phyloP scores from a whole-genome alignment of 2,113 vertebrate genomes.

The Ceratotherium simum region DNA sequence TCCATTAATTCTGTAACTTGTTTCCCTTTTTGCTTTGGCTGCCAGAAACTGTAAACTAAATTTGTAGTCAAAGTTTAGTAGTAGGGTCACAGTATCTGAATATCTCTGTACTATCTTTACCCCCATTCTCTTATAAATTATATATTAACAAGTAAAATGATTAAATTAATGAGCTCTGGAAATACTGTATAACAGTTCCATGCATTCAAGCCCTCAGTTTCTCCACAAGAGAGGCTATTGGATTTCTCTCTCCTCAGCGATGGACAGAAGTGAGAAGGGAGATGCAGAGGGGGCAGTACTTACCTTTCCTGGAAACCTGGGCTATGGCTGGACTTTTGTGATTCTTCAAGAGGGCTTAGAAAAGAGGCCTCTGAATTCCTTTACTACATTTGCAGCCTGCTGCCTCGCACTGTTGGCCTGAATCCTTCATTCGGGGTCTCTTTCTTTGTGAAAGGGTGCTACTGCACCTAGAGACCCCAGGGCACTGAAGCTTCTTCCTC shows the following conservation, averaged over 20 bases:
- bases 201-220: neutral
- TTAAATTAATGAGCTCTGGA: neutral
- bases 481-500: neutral
- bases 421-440: neutral
- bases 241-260: neutral
- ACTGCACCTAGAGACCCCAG: neutral
- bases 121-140: neutral
- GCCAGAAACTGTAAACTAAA: neutral
- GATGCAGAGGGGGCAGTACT: neutral
- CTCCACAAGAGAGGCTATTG: neutral
- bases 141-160: neutral
- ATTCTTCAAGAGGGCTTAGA: neutral
- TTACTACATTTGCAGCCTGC: rapidly evolving
- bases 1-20: neutral
- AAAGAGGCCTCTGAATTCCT: neutral
- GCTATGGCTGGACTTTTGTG: neutral
- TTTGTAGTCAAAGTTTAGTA: neutral
- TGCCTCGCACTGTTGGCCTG: rapidly evolving
- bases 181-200: neutral
- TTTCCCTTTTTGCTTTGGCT: neutral
- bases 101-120: neutral
- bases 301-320: neutral
- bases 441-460: neutral
- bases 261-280: neutral
- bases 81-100: neutral